Base-by-base conservation (phyloP, 1,140 invertebrate species). In the Drosophila hydei region DNA sequence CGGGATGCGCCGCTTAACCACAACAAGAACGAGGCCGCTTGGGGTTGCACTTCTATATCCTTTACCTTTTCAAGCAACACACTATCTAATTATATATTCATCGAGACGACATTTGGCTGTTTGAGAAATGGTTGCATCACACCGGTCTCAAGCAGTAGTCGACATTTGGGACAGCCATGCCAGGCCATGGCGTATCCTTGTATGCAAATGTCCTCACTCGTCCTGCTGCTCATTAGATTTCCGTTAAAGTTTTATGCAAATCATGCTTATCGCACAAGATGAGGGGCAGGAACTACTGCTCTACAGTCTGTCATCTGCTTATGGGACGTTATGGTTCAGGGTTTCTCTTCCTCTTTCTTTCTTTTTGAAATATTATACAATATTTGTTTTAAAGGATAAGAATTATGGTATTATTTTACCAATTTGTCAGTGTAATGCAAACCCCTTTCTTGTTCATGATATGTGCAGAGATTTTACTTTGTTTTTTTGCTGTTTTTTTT, bases 161-260 rank as follows among this genome's bases (percentile, higher is more conserved):
- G 4, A 0, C 14, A 19, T 12, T 43, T 3, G 48, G n/a, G 14
- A 51, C 25, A 55, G 18, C 4, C 36, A 3, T 14, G 51, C 16
- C 30, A 33, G 27, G 36, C 36, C 11, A 11, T 4, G 6, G 4
- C 38, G 3, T 16, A 40, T 60, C 75, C 36, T 50, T 69, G 62
- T 73, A 68, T 73, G 69, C 58, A 68, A 72, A 76, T 73, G 70
- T 19, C 3, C 19, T 40, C 3, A 8, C 38, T 16, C 9, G 19
- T 25, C 30, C 55, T 51, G 65, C 51, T 74, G 70, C 65, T 77
- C 77, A 80, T 80, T 87, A 80, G 81, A 85, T 85, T 87, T 85
- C 81, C 80, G 73, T 87, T 85, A 85, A 80, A 85, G 45, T 77
- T 85, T 80, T 85, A 81, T 87, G 77, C 83, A 85, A 87, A 85